Percentiles rank a stretch among this genome's conserved stretches.
Evolutionary conservation across 1,140 invertebrate species (phyloP).

Genomic region (Cecropterus lyciades): DNA sequence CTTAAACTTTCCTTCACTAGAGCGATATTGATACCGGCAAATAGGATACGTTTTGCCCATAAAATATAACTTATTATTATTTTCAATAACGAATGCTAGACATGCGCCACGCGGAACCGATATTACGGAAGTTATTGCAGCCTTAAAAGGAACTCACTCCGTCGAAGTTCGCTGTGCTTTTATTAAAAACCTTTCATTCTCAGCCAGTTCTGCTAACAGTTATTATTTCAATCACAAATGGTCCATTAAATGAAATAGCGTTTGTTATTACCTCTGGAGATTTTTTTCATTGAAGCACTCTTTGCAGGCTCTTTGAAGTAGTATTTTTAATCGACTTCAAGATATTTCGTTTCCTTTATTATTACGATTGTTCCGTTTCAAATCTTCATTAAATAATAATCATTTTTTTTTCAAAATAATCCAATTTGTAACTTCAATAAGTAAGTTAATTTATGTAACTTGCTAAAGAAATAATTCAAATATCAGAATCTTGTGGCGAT

Average conservation of each 20-base stretch:
- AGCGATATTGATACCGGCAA: neutral
- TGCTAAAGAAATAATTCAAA: too few relatives aligned
- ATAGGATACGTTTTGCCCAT: constrained; percentile 6
- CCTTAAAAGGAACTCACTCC: constrained; percentile 30
- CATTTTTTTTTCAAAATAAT: too few relatives aligned
- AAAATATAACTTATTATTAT: constrained; percentile 18
- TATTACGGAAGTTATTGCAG: constrained; percentile 44
- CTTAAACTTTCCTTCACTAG: too few relatives aligned
- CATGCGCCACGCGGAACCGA: constrained; percentile 41
- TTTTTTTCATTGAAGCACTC: constrained; percentile 12
- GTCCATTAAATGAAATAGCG: constrained; percentile 18
- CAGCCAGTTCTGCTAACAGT: constrained; percentile 23
- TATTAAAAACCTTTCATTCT: constrained; percentile 51
- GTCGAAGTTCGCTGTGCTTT: constrained; percentile 36
- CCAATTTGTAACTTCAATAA: too few relatives aligned
- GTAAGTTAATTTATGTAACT: too few relatives aligned
- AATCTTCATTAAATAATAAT: too few relatives aligned
- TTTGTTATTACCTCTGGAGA: constrained; percentile 23
- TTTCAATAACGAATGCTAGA: constrained; percentile 35
- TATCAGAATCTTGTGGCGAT: too few relatives aligned
- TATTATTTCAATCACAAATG: constrained; percentile 37
- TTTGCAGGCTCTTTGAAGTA: too few relatives aligned
- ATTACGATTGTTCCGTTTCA: too few relatives aligned
- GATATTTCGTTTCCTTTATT: too few relatives aligned
- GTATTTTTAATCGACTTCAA: too few relatives aligned